Conservation (phyloP, 2,797 vertebrate species). For the Leontopithecus rosalia region DNA sequence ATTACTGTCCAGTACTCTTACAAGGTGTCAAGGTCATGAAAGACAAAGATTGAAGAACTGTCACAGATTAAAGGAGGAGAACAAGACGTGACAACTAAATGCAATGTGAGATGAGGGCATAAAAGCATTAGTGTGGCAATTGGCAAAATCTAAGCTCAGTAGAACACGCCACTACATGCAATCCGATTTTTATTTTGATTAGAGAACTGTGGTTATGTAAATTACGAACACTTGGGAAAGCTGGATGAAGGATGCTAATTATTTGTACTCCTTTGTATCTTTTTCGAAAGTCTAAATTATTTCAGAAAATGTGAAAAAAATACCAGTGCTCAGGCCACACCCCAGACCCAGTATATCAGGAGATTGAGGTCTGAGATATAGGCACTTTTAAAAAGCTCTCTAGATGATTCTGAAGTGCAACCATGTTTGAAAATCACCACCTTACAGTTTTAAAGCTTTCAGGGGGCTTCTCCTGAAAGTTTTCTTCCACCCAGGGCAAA, state of each 20-base stretch:
- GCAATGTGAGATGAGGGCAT: background rate
- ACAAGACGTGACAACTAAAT: background rate
- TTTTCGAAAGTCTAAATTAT: constrained; percentile 12
- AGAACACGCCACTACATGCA: background rate
- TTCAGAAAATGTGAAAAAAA: background rate
- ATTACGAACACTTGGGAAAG: background rate
- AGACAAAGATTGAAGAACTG: background rate
- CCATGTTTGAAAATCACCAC: background rate
- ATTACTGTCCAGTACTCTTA: background rate
- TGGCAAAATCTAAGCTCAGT: background rate
- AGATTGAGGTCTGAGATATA: background rate
- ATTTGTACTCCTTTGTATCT: background rate
- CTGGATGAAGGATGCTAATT: background rate
- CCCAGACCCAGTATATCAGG: background rate
- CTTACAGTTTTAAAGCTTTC: background rate
- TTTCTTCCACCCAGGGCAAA: background rate
- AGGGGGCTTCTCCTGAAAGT: background rate
- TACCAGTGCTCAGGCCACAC: background rate
- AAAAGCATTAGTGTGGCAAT: accelerated
- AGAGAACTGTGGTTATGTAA: background rate
- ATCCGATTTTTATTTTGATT: background rate
- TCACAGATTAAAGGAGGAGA: background rate
- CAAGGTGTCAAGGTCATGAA: background rate
- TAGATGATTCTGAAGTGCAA: background rate
- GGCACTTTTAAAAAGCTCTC: background rate